phyloP scores from a whole-genome alignment of 2,113 vertebrate species.

The Eubucco bourcierii region DNA sequence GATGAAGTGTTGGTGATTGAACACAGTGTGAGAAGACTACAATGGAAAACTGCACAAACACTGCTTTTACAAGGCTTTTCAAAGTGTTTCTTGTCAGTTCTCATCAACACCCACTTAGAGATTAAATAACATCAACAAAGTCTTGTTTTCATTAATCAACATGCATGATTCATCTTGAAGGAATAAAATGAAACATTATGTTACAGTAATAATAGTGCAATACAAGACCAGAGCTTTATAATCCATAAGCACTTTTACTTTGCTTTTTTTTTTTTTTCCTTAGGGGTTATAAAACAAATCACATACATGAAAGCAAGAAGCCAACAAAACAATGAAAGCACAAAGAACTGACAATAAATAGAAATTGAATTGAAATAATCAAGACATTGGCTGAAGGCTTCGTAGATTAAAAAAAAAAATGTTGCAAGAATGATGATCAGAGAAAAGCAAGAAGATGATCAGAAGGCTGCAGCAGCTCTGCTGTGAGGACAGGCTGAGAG shows the following conservation, averaged over 20 bases:
- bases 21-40: neutral
- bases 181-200: neutral
- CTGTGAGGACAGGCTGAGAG: too few relatives aligned
- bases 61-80: neutral
- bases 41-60: neutral
- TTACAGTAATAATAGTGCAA: neutral
- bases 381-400: neutral
- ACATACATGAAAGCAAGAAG: neutral
- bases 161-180: neutral
- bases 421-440: neutral
- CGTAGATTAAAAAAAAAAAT: neutral
- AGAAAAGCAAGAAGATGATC: too few relatives aligned
- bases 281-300: neutral
- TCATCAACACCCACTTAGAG: neutral
- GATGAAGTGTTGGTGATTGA: neutral
- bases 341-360: neutral
- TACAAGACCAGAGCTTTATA: neutral
- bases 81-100: neutral
- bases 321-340: neutral
- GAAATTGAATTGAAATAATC: neutral
- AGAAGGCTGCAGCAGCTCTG: too few relatives aligned
- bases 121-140: neutral
- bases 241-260: neutral
- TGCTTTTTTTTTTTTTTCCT: neutral
- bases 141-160: slow-evolving; percentile 13